These are phyloP conservation scores for Brassicogethes aeneus DNA, from an alignment of 2,888 invertebrate genomes.

Conservation along the genomic window DNA sequence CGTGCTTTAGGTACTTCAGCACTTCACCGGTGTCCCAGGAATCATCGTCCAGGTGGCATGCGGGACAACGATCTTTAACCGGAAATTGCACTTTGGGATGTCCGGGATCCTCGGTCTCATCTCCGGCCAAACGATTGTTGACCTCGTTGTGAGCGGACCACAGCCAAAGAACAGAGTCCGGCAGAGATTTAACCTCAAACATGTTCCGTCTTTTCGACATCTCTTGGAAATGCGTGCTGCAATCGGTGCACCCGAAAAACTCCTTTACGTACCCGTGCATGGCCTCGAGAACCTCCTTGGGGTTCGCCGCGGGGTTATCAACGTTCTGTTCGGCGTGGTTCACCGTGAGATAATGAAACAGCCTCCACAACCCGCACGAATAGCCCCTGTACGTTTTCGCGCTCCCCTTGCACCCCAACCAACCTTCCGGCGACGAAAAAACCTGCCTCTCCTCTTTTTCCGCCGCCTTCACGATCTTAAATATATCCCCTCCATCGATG, in stretches of 20 bases:
- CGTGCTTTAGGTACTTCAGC: constrained; percentile 50
- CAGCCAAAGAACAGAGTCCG: constrained; percentile 81
- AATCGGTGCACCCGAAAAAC: constrained; percentile 92
- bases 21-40: constrained; percentile 57
- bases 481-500: constrained; percentile 53
- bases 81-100: constrained; percentile 91
- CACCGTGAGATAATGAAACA: constrained; percentile 88
- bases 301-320: constrained; percentile 41
- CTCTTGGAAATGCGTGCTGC: constrained; percentile 78
- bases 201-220: constrained; percentile 70
- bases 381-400: constrained; percentile 69
- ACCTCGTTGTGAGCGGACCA: constrained; percentile 94
- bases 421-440: constrained; percentile 48
- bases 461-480: constrained; percentile 42
- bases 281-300: constrained; percentile 64
- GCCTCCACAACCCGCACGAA: constrained; percentile 90
- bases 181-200: constrained; percentile 57
- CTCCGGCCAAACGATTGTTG: constrained; percentile 78
- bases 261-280: constrained; percentile 83
- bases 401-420: constrained; percentile 78
- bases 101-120: constrained; percentile 80
- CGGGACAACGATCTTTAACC: constrained; percentile 52
- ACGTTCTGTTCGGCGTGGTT: constrained; percentile 48
- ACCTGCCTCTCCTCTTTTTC: constrained; percentile 50
- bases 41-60: constrained; percentile 49